Base-by-base conservation (phyloP, 2,888 invertebrate species). In the Lasius platythorax region DNA sequence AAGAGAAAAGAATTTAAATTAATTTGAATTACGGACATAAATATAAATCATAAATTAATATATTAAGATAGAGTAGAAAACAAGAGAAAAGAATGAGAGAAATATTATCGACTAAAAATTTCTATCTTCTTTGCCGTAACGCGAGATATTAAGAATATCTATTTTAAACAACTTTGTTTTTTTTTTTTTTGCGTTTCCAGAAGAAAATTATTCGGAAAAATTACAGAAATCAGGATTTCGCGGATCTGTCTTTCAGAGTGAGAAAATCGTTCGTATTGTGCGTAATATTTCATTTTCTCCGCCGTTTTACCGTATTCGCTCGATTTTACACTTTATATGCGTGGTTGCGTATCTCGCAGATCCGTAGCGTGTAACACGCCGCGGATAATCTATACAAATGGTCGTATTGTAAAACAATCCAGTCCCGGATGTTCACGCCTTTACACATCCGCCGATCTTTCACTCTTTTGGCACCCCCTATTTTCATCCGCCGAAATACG, bases 341-440 rank as follows among this genome's bases (percentile, higher is more conserved):
- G 11, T 73, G 58, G 43, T 15, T 58, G 23, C 43, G 30, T 30
- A n/a, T n/a, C 12, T 40, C 33, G 15, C 12, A n/a, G 3, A 50
- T 50, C n/a, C n/a, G n/a, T n/a, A 30, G 28, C 23, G 12, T 11
- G n/a, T 15, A 23, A 70, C 9, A 23, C n/a, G 15, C 30, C 18
- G 8, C n/a, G 43, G 58, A 74, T 61, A 81, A 79, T 74, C 46
- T 18, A 23, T 37, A 75, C 61, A 61, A 81, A 74, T 63, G 74
- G 28, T 5, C 4, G 15, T 50, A 37, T 74, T 74, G 33, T 61
- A 74, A 46, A 79, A 28, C 61, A 78, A 78, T 78, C 37, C 28
- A 74, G n/a, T 46, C n/a, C n/a, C 28, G 18, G 61, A 1, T n/a
- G 58, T 73, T 50, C 9, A 6, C 28, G 30, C 12, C 28, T 43